A percentile compares a stretch with the other conserved stretches of the same genome.
Evolutionary conservation across 2,797 vertebrate species (phyloP).

Genomic region (Rhinella marina): DNA sequence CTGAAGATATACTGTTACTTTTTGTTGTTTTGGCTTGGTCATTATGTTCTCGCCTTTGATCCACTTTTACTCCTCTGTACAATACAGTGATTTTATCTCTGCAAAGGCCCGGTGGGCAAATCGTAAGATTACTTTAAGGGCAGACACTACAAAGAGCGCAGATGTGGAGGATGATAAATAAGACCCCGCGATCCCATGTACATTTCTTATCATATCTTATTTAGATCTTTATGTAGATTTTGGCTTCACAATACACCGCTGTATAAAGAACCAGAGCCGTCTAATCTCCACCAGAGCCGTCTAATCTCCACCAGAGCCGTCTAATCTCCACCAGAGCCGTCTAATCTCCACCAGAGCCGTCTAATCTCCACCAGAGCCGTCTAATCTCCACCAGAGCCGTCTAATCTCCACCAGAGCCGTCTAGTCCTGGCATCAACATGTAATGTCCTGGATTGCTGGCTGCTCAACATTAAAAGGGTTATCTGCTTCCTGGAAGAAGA

Average conservation of each 20-base stretch:
- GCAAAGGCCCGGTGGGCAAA: slow-evolving; percentile 8
- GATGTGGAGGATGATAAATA: slow-evolving; percentile 11
- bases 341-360: no score
- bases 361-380: not conserved
- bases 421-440: not conserved
- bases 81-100: slow-evolving; percentile 12
- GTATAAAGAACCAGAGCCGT: not conserved
- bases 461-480: not conserved
- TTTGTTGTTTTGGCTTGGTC: slow-evolving; percentile 25
- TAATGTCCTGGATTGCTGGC: not conserved
- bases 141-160: slow-evolving; percentile 29
- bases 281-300: no score
- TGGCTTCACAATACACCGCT: not conserved
- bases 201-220: not conserved
- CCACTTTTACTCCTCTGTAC: slow-evolving; percentile 6
- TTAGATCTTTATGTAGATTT: not conserved
- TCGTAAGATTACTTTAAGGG: not conserved
- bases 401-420: not conserved
- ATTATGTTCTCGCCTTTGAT: slow-evolving; percentile 38
- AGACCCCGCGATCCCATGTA: not conserved
- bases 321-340: not conserved
- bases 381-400: no score
- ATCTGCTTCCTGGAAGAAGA: no score
- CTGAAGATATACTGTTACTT: slow-evolving; percentile 34
- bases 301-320: not conserved